phyloP scores from a whole-genome alignment of 1,140 invertebrate genomes.

The Zaprionus gabonicus region DNA sequence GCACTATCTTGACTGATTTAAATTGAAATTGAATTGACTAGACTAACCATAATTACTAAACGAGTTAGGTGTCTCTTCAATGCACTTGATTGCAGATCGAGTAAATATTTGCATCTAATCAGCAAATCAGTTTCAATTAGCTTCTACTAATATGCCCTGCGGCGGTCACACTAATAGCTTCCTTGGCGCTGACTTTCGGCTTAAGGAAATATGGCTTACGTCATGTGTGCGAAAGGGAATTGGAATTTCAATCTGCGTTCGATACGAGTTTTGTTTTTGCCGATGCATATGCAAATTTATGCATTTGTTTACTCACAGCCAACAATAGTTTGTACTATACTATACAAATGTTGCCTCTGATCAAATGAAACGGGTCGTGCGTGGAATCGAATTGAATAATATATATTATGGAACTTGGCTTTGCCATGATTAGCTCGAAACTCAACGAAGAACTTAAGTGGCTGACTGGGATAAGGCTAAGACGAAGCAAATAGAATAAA shows the following conservation, averaged over 20 bases:
- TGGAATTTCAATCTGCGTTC: not conserved
- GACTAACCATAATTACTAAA: not conserved
- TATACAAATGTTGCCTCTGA: constrained; percentile 15
- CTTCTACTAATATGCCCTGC: not conserved
- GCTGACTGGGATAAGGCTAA: not conserved
- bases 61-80: not conserved
- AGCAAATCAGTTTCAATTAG: not conserved
- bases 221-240: not conserved
- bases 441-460: not conserved
- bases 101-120: not conserved
- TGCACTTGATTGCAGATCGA: not conserved
- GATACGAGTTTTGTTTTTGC: not conserved
- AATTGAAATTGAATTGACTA: not conserved
- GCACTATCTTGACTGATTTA: not conserved
- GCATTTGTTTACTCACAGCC: constrained; percentile 39
- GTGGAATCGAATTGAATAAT: constrained; percentile 26
- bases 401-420: not conserved
- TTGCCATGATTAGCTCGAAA: constrained; percentile 32
- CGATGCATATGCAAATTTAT: constrained; percentile 35
- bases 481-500: not conserved
- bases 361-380: constrained; percentile 27
- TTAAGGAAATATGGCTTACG: not conserved
- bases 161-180: not conserved
- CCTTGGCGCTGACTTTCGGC: not conserved
- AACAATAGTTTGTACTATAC: constrained; percentile 19